Conservation (phyloP, 2,888 invertebrate genomes). For the Drosophila picticornis region DNA sequence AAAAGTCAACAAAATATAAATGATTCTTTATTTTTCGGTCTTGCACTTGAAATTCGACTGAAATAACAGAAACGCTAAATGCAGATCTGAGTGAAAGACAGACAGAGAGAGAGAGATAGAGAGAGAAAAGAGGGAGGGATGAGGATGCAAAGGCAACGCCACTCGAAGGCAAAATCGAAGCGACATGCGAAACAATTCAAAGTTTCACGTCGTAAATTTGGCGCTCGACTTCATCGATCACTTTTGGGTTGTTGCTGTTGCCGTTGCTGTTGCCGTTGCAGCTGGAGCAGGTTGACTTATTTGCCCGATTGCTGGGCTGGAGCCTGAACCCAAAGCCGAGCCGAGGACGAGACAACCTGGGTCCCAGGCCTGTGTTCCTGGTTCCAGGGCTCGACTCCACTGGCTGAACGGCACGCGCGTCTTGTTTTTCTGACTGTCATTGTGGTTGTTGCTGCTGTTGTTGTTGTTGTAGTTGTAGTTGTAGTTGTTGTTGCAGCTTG, state of each 20-base stretch:
- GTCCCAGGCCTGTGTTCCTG: conserved; percentile 25
- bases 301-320: conserved; percentile 54
- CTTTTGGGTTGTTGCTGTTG: conserved; percentile 64
- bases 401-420: conserved; percentile 74
- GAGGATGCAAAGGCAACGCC: conserved; percentile 19
- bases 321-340: neutral
- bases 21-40: neutral
- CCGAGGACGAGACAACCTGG: conserved; percentile 42
- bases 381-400: conserved; percentile 36
- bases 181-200: conserved; percentile 82
- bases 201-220: conserved; percentile 85
- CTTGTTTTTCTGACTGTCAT: conserved; percentile 65
- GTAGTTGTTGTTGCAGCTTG: conserved; percentile 56
- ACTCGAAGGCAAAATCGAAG: conserved; percentile 73
- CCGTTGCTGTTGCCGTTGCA: conserved; percentile 34
- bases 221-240: conserved; percentile 84
- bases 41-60: conserved; percentile 9
- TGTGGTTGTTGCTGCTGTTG: conserved; percentile 18
- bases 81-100: conserved; percentile 2
- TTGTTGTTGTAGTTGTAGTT: conserved; percentile 28
- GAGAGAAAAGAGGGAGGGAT: neutral
- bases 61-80: neutral
- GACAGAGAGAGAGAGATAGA: neutral
- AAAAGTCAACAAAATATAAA: neutral
- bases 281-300: conserved; percentile 66